phyloP scores from a whole-genome alignment of 1,140 invertebrate species.

The Dufourea novaeangliae region DNA sequence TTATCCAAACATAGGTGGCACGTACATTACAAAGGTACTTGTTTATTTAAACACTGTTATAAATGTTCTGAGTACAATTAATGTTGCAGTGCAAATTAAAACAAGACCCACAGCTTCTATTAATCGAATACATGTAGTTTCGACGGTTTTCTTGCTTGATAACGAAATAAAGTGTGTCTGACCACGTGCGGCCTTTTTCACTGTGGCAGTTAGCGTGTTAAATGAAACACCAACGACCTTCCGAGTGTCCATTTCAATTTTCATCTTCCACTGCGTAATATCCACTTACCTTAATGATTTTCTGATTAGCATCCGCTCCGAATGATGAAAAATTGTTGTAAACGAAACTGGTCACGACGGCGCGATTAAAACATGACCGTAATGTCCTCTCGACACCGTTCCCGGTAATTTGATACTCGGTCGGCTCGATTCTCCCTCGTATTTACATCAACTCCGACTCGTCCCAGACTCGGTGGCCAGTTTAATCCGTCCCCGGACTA shows the following conservation, averaged over 20 bases:
- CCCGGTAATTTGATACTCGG: conserved; percentile 43
- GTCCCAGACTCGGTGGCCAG: conserved; percentile 9
- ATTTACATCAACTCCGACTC: conserved; percentile 17
- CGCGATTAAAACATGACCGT: conserved; percentile 12
- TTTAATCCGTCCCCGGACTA: conserved; percentile 13
- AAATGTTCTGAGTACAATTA: too few species aligned
- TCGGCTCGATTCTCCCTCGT: background rate
- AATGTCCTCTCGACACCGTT: conserved; percentile 40
- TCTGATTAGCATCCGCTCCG: background rate
- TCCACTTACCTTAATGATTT: background rate
- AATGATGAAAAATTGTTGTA: background rate
- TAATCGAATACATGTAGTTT: too few species aligned
- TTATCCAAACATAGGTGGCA: too few species aligned
- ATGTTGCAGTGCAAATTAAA: too few species aligned
- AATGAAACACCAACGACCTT: background rate
- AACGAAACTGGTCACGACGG: background rate
- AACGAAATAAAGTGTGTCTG: too few species aligned
- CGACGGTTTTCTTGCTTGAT: too few species aligned
- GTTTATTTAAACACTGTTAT: too few species aligned
- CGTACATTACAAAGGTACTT: too few species aligned
- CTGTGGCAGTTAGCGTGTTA: too few species aligned
- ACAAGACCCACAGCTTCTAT: too few species aligned
- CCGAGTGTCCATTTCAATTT: background rate
- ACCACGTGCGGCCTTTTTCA: too few species aligned
- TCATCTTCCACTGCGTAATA: background rate